Evolutionary conservation across 2,888 invertebrate genomes (phyloP).

Genomic region (Osedax frankpressi): DNA sequence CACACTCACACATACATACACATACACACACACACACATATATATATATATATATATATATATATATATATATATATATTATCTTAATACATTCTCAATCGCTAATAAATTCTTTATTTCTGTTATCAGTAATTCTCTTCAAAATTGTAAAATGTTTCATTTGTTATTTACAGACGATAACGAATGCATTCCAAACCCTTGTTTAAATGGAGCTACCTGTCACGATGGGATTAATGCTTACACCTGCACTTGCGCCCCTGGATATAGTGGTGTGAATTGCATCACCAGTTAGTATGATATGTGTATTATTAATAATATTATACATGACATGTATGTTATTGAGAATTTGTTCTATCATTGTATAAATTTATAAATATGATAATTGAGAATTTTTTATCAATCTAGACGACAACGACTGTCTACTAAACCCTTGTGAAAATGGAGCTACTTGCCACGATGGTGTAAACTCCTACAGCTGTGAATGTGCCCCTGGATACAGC

Average conservation of each 20-base stretch:
- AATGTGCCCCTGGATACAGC: not conserved
- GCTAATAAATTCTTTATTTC: not conserved
- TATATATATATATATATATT: not conserved
- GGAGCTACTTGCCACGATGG: not conserved
- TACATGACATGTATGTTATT: too few relatives aligned
- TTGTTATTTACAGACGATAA: conserved; percentile 9
- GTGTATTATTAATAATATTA: too few relatives aligned
- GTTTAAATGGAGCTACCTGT: conserved; percentile 17
- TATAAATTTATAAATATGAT: too few relatives aligned
- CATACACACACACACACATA: not conserved
- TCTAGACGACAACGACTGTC: not conserved
- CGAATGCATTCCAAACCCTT: conserved; percentile 14
- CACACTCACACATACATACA: not conserved
- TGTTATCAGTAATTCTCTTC: too few relatives aligned
- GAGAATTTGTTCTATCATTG: too few relatives aligned
- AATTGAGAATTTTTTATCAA: too few relatives aligned
- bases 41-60: conserved; percentile 1
- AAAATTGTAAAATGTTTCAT: too few relatives aligned
- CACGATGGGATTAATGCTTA: conserved; percentile 18
- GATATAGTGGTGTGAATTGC: conserved; percentile 18
- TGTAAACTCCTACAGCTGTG: not conserved
- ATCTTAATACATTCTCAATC: too few relatives aligned
- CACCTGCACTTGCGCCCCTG: conserved; percentile 18
- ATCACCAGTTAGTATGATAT: conserved; percentile 5
- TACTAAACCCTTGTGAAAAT: not conserved